Percentiles rank a stretch among this genome's conserved stretches.
Conservation (phyloP, 92 coral and sea anemone species). For the Scolanthus callimorphus region DNA sequence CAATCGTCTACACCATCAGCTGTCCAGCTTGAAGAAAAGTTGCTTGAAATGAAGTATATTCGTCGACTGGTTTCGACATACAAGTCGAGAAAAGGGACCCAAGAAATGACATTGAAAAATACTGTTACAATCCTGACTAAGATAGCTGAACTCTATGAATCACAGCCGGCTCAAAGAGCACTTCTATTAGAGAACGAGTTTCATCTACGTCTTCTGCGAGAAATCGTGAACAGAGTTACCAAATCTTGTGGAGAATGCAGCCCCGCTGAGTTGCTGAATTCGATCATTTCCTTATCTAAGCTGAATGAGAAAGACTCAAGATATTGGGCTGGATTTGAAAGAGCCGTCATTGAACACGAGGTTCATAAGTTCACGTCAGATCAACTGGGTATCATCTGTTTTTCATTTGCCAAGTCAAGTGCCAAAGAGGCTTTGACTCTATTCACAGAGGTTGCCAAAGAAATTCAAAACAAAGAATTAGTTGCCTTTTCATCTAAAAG, state of each 20-base stretch:
- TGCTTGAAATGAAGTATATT: constrained; percentile 26
- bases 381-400: constrained; percentile 58
- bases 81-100: constrained; percentile 21
- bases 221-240: constrained; percentile 30
- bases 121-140: constrained; percentile 42
- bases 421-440: constrained; percentile 15
- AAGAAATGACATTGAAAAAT: constrained; percentile 41
- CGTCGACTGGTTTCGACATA: constrained; percentile 44
- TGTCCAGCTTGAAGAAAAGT: constrained; percentile 33
- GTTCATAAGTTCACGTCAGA: constrained; percentile 31
- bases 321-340: constrained; percentile 35
- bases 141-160: constrained; percentile 39
- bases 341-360: constrained; percentile 20
- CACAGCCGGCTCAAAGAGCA: constrained; percentile 33
- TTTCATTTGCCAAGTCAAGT: constrained; percentile 55
- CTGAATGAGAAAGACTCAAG: constrained; percentile 29
- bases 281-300: constrained; percentile 35
- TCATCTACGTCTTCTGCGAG: constrained; percentile 44
- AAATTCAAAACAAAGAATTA: constrained; percentile 34
- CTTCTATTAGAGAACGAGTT: constrained; percentile 27
- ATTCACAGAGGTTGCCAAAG: constrained; percentile 34
- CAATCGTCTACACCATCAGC: constrained; percentile 27
- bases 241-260: constrained; percentile 14
- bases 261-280: constrained; percentile 21
- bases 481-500: constrained; percentile 42